phyloP scores from a whole-genome alignment of 2,888 invertebrate species.

The Apodemia zela region DNA sequence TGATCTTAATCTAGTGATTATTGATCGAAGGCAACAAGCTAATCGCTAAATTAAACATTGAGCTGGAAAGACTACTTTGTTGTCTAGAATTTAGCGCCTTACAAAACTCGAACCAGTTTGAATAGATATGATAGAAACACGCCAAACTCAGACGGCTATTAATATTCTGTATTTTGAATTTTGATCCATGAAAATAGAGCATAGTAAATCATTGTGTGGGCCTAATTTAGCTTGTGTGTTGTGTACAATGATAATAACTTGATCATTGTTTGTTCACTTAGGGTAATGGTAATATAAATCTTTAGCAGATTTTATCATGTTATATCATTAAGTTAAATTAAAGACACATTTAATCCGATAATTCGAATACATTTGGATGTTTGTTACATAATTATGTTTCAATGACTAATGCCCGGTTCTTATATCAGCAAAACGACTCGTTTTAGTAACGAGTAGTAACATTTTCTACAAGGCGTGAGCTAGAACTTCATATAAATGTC shows the following conservation, averaged over 20 bases:
- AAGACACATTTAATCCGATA: too few species aligned
- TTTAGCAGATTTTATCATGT: background rate
- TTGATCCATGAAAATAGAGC: background rate
- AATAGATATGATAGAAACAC: conserved; percentile 5
- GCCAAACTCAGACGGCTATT: conserved; percentile 1
- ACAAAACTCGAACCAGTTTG: conserved; percentile 13
- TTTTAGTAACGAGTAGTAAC: too few species aligned
- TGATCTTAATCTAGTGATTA: background rate
- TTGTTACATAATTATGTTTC: too few species aligned
- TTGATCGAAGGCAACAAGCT: conserved; percentile 29
- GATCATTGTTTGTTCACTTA: background rate
- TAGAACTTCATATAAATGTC: too few species aligned
- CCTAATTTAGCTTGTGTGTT: background rate
- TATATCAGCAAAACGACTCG: too few species aligned
- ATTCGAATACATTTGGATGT: too few species aligned
- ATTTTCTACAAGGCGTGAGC: too few species aligned
- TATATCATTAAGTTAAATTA: background rate
- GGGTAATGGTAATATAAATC: background rate
- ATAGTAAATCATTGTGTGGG: background rate
- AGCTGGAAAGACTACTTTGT: conserved; percentile 44
- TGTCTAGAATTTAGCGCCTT: conserved; percentile 45
- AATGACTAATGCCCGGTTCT: too few species aligned
- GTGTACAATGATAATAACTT: background rate
- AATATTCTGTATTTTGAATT: background rate
- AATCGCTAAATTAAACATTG: conserved; percentile 50